These are phyloP conservation scores for Mesorhabditis spiculigera DNA, from an alignment of 2,888 invertebrate species.

Conservation along the genomic window DNA sequence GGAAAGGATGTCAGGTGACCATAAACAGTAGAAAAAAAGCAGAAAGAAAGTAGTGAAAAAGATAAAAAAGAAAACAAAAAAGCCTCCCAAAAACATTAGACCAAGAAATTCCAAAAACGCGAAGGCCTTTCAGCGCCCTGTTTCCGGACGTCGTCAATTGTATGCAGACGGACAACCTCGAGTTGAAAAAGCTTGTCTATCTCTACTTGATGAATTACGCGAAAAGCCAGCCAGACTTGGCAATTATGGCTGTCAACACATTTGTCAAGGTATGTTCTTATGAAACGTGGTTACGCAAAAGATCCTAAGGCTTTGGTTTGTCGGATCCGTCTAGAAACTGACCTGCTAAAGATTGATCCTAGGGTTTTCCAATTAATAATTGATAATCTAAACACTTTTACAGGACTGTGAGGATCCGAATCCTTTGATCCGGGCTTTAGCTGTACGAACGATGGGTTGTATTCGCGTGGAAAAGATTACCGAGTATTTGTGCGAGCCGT, in stretches of 20 bases:
- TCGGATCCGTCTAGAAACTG: not conserved
- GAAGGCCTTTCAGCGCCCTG: conserved; percentile 70
- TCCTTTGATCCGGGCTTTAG: conserved; percentile 93
- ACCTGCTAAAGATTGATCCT: not conserved
- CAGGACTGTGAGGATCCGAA: conserved; percentile 99
- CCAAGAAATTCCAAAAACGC: not conserved
- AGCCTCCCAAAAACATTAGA: not conserved
- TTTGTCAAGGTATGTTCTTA: conserved; percentile 82
- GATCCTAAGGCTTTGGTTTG: not conserved
- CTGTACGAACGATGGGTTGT: conserved; percentile 98
- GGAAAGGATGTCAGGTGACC: conserved; percentile 84
- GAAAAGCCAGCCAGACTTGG: conserved; percentile 99
- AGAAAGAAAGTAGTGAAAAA: not conserved
- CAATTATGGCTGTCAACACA: conserved; percentile 99
- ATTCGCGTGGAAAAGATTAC: conserved; percentile 99
- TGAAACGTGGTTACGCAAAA: not conserved
- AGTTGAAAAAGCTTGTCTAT: conserved; percentile 95
- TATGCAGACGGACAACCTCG: conserved; percentile 99
- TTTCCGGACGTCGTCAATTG: conserved; percentile 99
- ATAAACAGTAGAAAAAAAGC: conserved; percentile 3
- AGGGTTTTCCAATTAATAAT: not conserved
- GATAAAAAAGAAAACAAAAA: not conserved
- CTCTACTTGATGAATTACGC: conserved; percentile 99
- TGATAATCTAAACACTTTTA: conserved; percentile 11
- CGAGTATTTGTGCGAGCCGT: conserved; percentile 94